Conservation (phyloP, 1,140 invertebrate genomes). For the Archegozetes longisetosus region DNA sequence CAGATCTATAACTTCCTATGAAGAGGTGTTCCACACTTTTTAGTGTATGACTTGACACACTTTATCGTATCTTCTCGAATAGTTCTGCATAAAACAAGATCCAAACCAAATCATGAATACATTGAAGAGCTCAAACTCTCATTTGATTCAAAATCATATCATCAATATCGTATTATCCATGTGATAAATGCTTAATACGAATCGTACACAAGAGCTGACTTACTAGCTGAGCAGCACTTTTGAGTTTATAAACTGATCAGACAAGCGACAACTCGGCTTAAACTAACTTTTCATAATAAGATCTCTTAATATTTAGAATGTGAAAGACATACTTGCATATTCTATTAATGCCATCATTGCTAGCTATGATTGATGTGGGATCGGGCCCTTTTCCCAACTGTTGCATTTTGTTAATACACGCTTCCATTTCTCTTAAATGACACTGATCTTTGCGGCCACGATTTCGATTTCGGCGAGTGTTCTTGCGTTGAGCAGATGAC, state of each 20-base stretch:
- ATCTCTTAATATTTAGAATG: neutral
- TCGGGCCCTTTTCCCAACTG: conserved; percentile 17
- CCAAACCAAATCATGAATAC: neutral
- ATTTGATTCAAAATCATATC: neutral
- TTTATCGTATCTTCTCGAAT: conserved; percentile 14
- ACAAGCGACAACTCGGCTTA: too few relatives aligned
- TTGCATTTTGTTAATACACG: conserved; percentile 21
- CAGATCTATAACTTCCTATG: conserved; percentile 23
- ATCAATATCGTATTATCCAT: too few relatives aligned
- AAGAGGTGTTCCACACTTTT: conserved; percentile 24
- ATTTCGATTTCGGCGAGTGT: neutral
- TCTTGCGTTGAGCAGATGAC: conserved; percentile 5
- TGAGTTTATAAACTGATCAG: too few relatives aligned
- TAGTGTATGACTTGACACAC: conserved; percentile 21
- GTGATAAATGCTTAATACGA: too few relatives aligned
- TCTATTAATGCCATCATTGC: conserved; percentile 19
- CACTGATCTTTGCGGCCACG: conserved; percentile 15
- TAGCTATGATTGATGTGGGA: conserved; percentile 16
- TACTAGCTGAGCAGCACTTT: too few relatives aligned
- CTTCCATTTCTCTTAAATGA: conserved; percentile 23
- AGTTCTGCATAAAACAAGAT: neutral
- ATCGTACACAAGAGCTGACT: too few relatives aligned
- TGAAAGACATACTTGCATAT: conserved; percentile 22
- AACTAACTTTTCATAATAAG: too few relatives aligned
- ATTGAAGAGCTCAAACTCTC: neutral